Conservation (phyloP, 2,797 vertebrate species). For the Gallinago nigripennis region DNA sequence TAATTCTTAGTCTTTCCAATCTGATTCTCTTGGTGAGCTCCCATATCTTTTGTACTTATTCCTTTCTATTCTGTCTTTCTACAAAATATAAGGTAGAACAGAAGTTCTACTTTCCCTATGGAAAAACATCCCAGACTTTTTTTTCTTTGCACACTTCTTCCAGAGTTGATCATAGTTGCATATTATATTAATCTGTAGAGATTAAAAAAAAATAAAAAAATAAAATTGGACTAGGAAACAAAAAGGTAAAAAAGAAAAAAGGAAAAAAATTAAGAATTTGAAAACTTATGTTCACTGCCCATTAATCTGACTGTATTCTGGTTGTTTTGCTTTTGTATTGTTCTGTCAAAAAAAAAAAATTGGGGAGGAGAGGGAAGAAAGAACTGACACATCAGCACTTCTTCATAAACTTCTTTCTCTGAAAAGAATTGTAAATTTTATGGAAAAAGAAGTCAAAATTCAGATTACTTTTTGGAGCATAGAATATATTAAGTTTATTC, state of each 20-base stretch:
- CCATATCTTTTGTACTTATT: background rate
- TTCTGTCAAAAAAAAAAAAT: background rate
- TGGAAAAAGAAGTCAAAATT: slow-evolving; percentile 3
- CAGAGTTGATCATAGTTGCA: background rate
- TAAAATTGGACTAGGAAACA: background rate
- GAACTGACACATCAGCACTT: background rate
- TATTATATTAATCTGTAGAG: background rate
- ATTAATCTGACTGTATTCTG: background rate
- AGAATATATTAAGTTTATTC: slow-evolving; percentile 5
- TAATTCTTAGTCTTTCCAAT: background rate
- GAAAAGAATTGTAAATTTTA: background rate
- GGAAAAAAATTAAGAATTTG: background rate
- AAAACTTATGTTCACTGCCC: background rate
- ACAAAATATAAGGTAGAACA: background rate
- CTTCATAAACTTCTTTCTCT: background rate
- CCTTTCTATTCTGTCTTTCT: background rate
- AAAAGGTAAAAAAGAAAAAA: rapidly evolving
- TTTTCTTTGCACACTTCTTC: background rate
- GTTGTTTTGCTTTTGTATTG: background rate
- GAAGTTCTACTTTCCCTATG: background rate
- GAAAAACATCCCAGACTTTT: background rate
- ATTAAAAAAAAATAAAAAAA: background rate
- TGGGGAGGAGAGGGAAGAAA: background rate
- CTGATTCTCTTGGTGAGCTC: background rate
- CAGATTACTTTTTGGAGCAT: background rate